These are phyloP conservation scores for Arrhopalites spinosus DNA, from an alignment of 2,888 invertebrate genomes.

Conservation along the genomic window DNA sequence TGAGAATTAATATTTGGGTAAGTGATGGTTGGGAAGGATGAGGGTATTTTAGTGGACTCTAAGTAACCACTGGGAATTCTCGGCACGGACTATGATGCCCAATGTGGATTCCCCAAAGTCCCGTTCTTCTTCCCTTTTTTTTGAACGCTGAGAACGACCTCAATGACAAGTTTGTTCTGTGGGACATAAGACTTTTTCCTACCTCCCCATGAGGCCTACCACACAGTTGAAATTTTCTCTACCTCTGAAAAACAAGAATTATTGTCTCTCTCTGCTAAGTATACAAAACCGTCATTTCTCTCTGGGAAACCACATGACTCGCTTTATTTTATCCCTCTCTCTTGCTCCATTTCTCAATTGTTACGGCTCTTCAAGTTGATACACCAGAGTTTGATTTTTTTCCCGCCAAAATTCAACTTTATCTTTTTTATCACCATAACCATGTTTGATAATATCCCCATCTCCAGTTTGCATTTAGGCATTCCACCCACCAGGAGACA, in stretches of 20 bases:
- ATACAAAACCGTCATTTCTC: too few relatives aligned
- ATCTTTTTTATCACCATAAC: too few relatives aligned
- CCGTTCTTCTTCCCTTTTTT: conserved; percentile 29
- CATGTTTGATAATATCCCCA: background rate
- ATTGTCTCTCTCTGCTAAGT: too few relatives aligned
- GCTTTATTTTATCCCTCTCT: background rate
- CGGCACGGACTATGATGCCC: conserved; percentile 18
- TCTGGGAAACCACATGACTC: too few relatives aligned
- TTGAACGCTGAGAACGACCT: conserved; percentile 28
- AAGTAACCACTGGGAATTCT: conserved; percentile 33
- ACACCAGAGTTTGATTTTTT: conserved; percentile 1
- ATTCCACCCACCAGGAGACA: too few relatives aligned
- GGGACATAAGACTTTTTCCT: conserved; percentile 32
- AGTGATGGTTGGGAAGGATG: background rate
- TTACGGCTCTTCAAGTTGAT: too few relatives aligned
- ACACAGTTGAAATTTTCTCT: background rate
- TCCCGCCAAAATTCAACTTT: background rate
- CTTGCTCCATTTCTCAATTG: background rate
- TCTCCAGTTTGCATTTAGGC: background rate
- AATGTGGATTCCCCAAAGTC: conserved; percentile 27
- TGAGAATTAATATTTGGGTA: too few relatives aligned
- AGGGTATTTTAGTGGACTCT: background rate
- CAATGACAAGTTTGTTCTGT: conserved; percentile 31
- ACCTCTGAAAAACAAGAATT: background rate
- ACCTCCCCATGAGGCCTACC: conserved; percentile 18